Conservation (phyloP, 2,113 vertebrate genomes). For the Corythoichthys haematopterus region DNA sequence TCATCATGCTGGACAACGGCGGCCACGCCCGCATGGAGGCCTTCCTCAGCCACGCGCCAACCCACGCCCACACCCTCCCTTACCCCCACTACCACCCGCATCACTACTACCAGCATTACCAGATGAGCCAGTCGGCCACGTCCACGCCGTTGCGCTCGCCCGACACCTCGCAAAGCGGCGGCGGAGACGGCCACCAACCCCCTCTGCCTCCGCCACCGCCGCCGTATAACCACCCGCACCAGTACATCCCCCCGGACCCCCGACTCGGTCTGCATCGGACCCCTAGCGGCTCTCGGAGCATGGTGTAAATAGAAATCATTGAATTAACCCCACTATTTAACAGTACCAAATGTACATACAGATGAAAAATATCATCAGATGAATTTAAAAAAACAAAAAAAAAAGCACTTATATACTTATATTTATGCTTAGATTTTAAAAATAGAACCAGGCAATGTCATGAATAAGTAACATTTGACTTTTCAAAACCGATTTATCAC, state of each 20-base stretch:
- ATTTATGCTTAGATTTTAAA: slow-evolving; percentile 76
- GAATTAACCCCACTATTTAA: slow-evolving; percentile 32
- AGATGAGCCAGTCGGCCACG: slow-evolving; percentile 78
- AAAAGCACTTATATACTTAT: slow-evolving; percentile 67
- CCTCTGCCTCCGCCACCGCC: slow-evolving; percentile 90
- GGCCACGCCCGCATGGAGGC: slow-evolving; percentile 86
- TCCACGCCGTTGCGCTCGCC: slow-evolving; percentile 77
- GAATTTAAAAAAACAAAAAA: slow-evolving; percentile 34
- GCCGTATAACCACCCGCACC: slow-evolving; percentile 93
- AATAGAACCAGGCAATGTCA: slow-evolving; percentile 38
- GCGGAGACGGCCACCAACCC: slow-evolving; percentile 80
- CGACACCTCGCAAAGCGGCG: slow-evolving; percentile 54
- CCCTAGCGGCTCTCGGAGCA: slow-evolving; percentile 88
- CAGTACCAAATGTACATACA: slow-evolving; percentile 69
- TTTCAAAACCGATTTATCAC: slow-evolving; percentile 77
- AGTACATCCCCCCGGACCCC: slow-evolving; percentile 87
- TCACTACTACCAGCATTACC: slow-evolving; percentile 78
- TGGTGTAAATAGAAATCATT: slow-evolving; percentile 75
- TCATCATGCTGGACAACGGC: slow-evolving; percentile 93
- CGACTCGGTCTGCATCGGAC: slow-evolving; percentile 85
- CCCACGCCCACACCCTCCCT: slow-evolving; percentile 61
- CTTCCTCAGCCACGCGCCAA: slow-evolving; percentile 87
- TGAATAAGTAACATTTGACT: slow-evolving; percentile 57
- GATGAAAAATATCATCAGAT: slow-evolving; percentile 50
- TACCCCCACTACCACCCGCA: slow-evolving; percentile 38